Evolutionary conservation across 2,888 invertebrate species (phyloP), one percentile per base, ranked within the genome.

Genomic region (Pachymerium ferrugineum): DNA sequence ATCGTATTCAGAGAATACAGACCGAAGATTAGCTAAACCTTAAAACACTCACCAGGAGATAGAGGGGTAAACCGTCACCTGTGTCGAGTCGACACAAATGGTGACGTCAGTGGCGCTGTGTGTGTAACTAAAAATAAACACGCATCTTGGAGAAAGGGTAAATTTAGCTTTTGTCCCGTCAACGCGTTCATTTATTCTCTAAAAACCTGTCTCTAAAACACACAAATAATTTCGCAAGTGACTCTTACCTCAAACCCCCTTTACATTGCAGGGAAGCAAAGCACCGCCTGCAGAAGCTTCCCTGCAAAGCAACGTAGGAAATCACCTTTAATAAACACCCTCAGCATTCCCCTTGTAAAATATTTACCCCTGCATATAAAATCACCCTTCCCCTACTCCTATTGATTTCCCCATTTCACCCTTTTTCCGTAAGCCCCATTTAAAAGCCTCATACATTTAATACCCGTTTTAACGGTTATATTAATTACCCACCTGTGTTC

Each of bases 121-220:
- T 54, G 25, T 12, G 54, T 54, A 25, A 25, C 54, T 54, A 54
- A 54, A 54, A 54, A 54, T 54, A 54, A 10, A 22, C 54, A 2
- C n/a, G 54, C 54, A 54, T 54, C 54, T 54, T 54, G 54, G 25
- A 47, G 54, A 54, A 54, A 54, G 22, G 22, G 54, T 54, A 54
- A 54, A 54, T 54, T 54, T 54, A 54, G 54, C 54, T 14, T 54
- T 54, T 54, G 54, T 54, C 47, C 47, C 47, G 47, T 47, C 12
- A 47, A 47, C 54, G 25, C 54, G 25, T 54, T 22, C 19, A 54
- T 54, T 25, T 54, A 54, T 54, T 25, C 54, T 22, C n/a, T n/a
- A n/a, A n/a, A n/a, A n/a, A n/a, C n/a, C n/a, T n/a, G n/a, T n/a
- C n/a, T n/a, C n/a, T n/a, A n/a, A 33, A 38, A 38, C 12, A 38